These are phyloP conservation scores for Myocastor coypus DNA, from an alignment of 2,113 vertebrate genomes.

Conservation along the genomic window DNA sequence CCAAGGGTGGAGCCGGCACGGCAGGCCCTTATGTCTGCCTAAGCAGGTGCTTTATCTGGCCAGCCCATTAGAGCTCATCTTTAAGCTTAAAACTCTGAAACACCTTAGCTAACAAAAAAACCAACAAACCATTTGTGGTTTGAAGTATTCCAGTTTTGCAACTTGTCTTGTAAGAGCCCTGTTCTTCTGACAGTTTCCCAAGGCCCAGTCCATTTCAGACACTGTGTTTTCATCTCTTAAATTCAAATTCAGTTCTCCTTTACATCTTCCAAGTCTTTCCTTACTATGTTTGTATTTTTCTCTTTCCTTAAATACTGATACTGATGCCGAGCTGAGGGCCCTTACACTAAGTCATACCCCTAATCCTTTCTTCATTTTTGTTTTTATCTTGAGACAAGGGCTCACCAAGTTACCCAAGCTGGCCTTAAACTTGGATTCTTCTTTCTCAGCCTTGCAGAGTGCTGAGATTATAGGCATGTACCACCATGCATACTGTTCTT, in stretches of 20 bases:
- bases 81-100: constrained; percentile 35
- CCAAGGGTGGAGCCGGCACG: no score
- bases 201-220: background rate
- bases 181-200: background rate
- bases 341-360: background rate
- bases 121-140: background rate
- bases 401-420: background rate
- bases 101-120: constrained; percentile 1
- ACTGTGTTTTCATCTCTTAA: background rate
- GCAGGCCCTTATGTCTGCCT: no score
- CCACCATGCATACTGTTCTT: background rate
- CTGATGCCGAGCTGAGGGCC: background rate
- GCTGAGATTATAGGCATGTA: background rate
- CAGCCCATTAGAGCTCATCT: background rate
- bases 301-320: background rate
- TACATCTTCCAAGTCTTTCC: background rate
- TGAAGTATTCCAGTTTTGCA: background rate
- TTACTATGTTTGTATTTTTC: background rate
- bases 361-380: background rate
- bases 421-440: background rate
- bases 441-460: background rate
- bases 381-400: background rate
- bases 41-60: no score
- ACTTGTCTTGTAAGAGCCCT: background rate
- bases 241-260: background rate